Base-by-base conservation (phyloP, 2,888 invertebrate species). In the Mesorhabditis sp. region DNA sequence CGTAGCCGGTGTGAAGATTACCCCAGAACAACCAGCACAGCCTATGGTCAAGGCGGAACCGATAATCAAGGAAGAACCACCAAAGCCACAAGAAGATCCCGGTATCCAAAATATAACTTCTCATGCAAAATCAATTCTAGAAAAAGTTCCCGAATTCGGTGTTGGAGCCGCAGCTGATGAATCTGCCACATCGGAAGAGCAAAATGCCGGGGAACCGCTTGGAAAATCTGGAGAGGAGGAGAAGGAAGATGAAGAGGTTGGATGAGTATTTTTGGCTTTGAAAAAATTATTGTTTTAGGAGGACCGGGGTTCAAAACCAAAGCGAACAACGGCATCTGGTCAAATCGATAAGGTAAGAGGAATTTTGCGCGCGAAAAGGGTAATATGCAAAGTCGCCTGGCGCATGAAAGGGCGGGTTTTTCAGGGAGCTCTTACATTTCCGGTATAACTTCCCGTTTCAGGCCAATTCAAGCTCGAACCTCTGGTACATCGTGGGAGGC, bases 1-100 rank as follows among this genome's bases (percentile, higher is more conserved):
- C n/a, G 58, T 50, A 50, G 58, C 58, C n/a, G 58, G 58, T 50
- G 58, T 50, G n/a, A 50, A 50, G 58, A 50, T 50, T 50, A 10
- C 7, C 7, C 10, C 58, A 13, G 58, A 50, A n/a, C 10, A 50
- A 50, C n/a, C 58, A 50, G 28, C 28, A 28, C 28, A 1, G 28
- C 28, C 28, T 28, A 28, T 28, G 28, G 28, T 28, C 28, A 28
- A 28, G 28, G 28, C 28, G 28, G 28, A 28, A 28, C 28, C 28
- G 28, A 28, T 28, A 28, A 28, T 28, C 28, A 28, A 28, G 28
- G 28, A 28, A 28, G 28, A 28, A 28, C 28, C 28, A 28, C 28
- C 28, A 28, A 28, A 28, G 28, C 28, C 28, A 28, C 28, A 28
- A 28, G 28, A 28, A 28, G 28, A 28, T 28, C 28, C 1, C 28